These are phyloP conservation scores for Protonibea diacanthus DNA, from an alignment of 2,797 vertebrate species.

Conservation along the genomic window DNA sequence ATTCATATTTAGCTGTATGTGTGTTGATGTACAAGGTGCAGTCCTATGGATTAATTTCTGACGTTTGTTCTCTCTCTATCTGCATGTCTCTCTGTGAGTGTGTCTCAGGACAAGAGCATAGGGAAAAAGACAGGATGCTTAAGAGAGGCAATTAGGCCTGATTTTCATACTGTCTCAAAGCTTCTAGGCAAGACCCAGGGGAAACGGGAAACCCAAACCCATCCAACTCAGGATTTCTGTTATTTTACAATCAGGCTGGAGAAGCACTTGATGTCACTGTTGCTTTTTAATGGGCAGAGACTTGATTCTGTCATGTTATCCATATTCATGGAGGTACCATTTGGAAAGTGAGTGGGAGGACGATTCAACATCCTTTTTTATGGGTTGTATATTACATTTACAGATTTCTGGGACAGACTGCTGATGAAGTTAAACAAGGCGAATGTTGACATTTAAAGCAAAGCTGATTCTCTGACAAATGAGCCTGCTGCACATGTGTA, in stretches of 20 bases:
- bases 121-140: conserved; percentile 35
- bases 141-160: conserved; percentile 55
- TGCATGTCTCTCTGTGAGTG: not conserved
- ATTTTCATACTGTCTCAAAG: conserved; percentile 40
- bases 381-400: conserved; percentile 32
- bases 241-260: conserved; percentile 5
- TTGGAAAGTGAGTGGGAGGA: conserved; percentile 25
- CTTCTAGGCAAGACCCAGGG: conserved; percentile 8
- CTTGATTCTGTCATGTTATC: conserved; percentile 13
- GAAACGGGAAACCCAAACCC: conserved; percentile 20
- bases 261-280: conserved; percentile 31
- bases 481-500: conserved; percentile 17
- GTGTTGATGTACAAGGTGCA: conserved; percentile 5
- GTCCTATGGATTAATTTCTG: conserved; percentile 10
- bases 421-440: conserved; percentile 46
- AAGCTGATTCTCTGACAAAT: conserved; percentile 48
- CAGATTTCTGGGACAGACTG: conserved; percentile 29
- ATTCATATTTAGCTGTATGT: conserved; percentile 7
- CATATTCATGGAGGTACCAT: not conserved
- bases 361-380: conserved; percentile 26
- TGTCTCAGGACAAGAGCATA: conserved; percentile 27
- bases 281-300: conserved; percentile 27
- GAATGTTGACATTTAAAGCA: conserved; percentile 51
- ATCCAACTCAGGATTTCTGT: conserved; percentile 28
- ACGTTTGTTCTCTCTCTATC: not conserved